Evolutionary conservation across 2,113 vertebrate species (phyloP).

Genomic region (Falco punctatus): DNA sequence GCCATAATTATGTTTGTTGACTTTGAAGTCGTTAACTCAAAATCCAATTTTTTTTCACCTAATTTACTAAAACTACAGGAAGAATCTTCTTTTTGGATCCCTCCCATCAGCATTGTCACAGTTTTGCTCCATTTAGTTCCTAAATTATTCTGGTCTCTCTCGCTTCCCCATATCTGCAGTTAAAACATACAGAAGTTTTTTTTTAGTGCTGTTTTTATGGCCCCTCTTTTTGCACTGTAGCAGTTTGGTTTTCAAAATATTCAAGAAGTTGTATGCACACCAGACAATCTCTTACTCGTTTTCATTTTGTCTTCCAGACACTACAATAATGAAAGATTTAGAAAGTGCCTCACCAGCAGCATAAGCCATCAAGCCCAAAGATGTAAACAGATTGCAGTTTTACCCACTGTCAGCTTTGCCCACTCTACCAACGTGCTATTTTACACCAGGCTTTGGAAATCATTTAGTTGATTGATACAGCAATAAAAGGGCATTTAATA

Average conservation of each 20-base stretch:
- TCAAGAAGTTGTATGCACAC: background rate
- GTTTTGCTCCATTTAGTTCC: slow-evolving; percentile 10
- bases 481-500: slow-evolving; percentile 73
- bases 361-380: slow-evolving; percentile 32
- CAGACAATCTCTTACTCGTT: slow-evolving; percentile 12
- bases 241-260: slow-evolving; percentile 31
- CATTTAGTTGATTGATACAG: slow-evolving; percentile 73
- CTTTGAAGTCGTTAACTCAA: background rate
- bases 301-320: slow-evolving; percentile 43
- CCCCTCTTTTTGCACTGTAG: background rate
- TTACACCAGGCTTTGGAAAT: slow-evolving; percentile 67
- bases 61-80: background rate
- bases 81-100: background rate
- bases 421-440: slow-evolving; percentile 36
- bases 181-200: slow-evolving; percentile 20
- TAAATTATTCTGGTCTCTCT: background rate
- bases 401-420: slow-evolving; percentile 47
- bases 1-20: background rate
- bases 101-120: background rate
- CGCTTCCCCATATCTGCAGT: background rate
- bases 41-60: background rate
- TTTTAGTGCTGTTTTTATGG: slow-evolving; percentile 24
- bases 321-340: slow-evolving; percentile 28
- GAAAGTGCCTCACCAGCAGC: slow-evolving; percentile 37
- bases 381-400: slow-evolving; percentile 65